A percentile compares a stretch with the other conserved stretches of the same genome.
Conservation (phyloP, 2,113 vertebrate species). For the Hirundichthys speculiger region DNA sequence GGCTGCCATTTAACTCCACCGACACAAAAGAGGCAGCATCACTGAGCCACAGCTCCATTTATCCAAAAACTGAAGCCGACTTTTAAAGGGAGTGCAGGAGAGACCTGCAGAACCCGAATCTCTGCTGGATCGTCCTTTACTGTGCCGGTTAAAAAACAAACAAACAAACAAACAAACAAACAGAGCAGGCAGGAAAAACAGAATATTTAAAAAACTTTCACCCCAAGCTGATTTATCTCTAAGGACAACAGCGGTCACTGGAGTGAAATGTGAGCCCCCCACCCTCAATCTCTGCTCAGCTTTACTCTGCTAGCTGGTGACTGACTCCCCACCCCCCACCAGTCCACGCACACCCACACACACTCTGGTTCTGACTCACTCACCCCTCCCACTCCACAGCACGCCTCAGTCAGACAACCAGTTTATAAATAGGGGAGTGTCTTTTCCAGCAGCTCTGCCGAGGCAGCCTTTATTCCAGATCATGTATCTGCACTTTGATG, state of each 20-base stretch:
- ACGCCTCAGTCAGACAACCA: conserved; percentile 54
- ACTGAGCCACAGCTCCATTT: conserved; percentile 71
- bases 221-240: conserved; percentile 48
- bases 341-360: conserved; percentile 18
- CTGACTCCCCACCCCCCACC: conserved; percentile 51
- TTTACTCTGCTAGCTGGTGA: conserved; percentile 52
- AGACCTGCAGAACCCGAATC: too few species aligned
- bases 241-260: conserved; percentile 67
- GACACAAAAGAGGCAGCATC: conserved; percentile 70
- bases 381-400: conserved; percentile 37
- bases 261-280: conserved; percentile 72
- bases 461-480: conserved; percentile 69
- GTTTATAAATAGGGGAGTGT: conserved; percentile 81
- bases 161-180: conserved; percentile 27
- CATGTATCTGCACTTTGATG: conserved; percentile 74
- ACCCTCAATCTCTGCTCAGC: conserved; percentile 33
- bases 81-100: conserved; percentile 50
- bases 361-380: conserved; percentile 45
- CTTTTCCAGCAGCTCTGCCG: conserved; percentile 66
- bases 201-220: conserved; percentile 28
- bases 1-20: conserved; percentile 72
- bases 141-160: too few species aligned
- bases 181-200: conserved; percentile 5
- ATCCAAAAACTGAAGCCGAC: conserved; percentile 50
- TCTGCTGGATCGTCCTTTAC: too few species aligned